Evolutionary conservation across 2,888 invertebrate genomes (phyloP), one percentile per base, ranked within the genome.

Genomic region (Poecilobothrus nobilitatus): DNA sequence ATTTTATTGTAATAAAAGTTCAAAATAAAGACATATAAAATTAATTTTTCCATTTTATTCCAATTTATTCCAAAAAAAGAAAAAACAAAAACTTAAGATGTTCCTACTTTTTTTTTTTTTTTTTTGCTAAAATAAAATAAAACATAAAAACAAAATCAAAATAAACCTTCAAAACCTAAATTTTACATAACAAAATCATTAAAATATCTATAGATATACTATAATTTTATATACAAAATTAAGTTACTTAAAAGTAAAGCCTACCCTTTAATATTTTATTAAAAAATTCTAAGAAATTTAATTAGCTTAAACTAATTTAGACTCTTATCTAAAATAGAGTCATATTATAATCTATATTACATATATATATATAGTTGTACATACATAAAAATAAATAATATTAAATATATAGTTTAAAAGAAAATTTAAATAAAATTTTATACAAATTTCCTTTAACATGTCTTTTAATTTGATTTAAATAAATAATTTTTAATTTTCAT

Each of bases 401-500:
- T 27, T 27, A 27, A 27, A 27, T 27, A 27, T 27, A 27, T 27
- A 27, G 27, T 27, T 27, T 27, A 27, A 27, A 53, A 53, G 53
- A 53, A 53, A 27, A 53, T 53, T 53, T 53, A 12, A 18, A 53
- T 53, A 18, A 53, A 53, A 53, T 53, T 53, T 53, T 53, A n/a
- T 53, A 53, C 53, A 53, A 53, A 53, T 53, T 53, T 18, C 53
- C 53, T 53, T 53, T 53, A 53, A 53, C 53, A 53, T 53, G 53
- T 53, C 53, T 15, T 53, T 53, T 53, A 53, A 53, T 53, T 53
- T 53, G 53, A 53, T 53, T 53, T 53, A 53, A 53, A 53, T 53
- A 53, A 53, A 53, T 53, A 53, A 53, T 53, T 53, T 53, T 53
- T 53, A 53, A 53, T 53, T 53, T 53, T 53, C 53, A 53, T 53